A percentile compares a stretch with the other conserved stretches of the same genome.
phyloP scores from a whole-genome alignment of 1,140 invertebrate species.

The Grapholita molesta region DNA sequence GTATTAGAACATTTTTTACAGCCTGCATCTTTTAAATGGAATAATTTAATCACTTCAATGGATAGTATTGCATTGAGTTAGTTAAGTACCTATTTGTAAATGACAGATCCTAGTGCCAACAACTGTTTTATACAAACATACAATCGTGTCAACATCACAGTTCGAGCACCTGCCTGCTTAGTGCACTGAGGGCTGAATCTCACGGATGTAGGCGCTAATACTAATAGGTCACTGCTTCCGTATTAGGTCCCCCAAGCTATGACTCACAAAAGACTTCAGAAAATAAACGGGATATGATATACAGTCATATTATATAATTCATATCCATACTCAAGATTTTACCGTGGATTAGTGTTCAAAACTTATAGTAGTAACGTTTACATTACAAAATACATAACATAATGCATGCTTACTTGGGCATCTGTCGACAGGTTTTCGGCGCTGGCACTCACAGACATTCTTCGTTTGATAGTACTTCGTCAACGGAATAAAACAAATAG shows the following conservation, averaged over 20 bases:
- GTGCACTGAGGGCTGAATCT: slow-evolving; percentile 11
- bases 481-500: slow-evolving; percentile 34
- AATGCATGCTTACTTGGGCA: slow-evolving; percentile 73
- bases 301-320: background rate
- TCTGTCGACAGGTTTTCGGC: slow-evolving; percentile 82
- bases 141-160: background rate
- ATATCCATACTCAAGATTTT: background rate
- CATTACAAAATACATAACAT: slow-evolving; percentile 17
- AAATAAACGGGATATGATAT: background rate
- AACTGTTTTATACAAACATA: background rate
- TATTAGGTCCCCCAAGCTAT: slow-evolving; percentile 42
- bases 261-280: slow-evolving; percentile 32
- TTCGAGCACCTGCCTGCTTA: background rate
- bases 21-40: too few species aligned
- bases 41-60: too few species aligned
- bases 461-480: slow-evolving; percentile 28
- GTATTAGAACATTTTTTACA: too few species aligned
- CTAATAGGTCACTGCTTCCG: slow-evolving; percentile 42
- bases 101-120: background rate
- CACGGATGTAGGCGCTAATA: slow-evolving; percentile 23
- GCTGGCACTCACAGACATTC: slow-evolving; percentile 83
- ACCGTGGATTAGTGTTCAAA: background rate
- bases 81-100: background rate
- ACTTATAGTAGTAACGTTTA: background rate
- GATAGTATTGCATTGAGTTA: background rate